A percentile compares a stretch with the other conserved stretches of the same genome.
These are phyloP conservation scores for Drosophila grimshawi DNA, from an alignment of 1,140 invertebrate species.

Conservation along the genomic window DNA sequence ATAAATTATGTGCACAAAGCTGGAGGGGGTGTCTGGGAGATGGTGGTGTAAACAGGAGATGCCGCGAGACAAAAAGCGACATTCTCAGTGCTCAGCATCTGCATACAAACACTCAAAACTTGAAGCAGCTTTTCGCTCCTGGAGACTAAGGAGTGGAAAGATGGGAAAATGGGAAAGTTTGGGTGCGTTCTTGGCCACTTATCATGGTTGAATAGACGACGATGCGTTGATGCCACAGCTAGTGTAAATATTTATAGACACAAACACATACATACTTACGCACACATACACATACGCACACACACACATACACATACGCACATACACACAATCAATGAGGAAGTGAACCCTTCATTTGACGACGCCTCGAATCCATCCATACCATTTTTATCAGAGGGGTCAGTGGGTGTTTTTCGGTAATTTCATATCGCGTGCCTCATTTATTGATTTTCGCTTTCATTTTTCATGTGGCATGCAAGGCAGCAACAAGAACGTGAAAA, in stretches of 20 bases:
- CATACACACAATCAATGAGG: not conserved
- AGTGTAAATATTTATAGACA: constrained; percentile 47
- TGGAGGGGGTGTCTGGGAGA: not conserved
- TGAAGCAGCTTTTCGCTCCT: constrained; percentile 17
- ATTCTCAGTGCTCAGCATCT: constrained; percentile 15
- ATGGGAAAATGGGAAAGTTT: not conserved
- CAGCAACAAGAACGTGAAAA: constrained; percentile 38
- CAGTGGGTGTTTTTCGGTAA: constrained; percentile 34
- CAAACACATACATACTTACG: constrained; percentile 13
- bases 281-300: not conserved
- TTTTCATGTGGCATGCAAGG: constrained; percentile 76
- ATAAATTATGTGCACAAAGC: constrained; percentile 74
- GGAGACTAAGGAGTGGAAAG: not conserved
- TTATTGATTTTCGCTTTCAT: constrained; percentile 83
- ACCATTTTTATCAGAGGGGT: constrained; percentile 27
- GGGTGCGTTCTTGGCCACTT: constrained; percentile 26
- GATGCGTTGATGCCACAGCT: constrained; percentile 36
- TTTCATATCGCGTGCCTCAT: constrained; percentile 70
- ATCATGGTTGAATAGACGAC: constrained; percentile 34
- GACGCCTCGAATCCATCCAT: constrained; percentile 19
- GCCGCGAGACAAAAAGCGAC: constrained; percentile 21
- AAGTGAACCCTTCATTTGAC: constrained; percentile 15
- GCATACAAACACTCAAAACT: constrained; percentile 32
- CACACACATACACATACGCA: not conserved
- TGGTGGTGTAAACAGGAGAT: constrained; percentile 6